A percentile compares a stretch with the other conserved stretches of the same genome.
These are phyloP conservation scores for Drosophila tani DNA, from an alignment of 1,140 invertebrate species.

Conservation along the genomic window DNA sequence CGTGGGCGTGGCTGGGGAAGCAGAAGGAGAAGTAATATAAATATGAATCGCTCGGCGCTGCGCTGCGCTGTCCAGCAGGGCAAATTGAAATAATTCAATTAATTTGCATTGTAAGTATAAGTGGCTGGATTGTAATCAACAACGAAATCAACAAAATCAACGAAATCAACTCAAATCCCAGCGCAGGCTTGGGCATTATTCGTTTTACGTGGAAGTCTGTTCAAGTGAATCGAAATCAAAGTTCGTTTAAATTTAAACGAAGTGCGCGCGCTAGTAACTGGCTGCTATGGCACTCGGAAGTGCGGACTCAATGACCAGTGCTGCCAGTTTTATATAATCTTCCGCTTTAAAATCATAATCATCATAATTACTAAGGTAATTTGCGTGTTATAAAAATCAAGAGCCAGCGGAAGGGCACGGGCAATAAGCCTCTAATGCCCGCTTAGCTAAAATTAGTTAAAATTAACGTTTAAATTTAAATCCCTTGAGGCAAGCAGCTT, in stretches of 20 bases:
- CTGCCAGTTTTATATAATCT: neutral
- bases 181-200: neutral
- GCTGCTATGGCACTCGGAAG: neutral
- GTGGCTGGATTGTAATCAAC: conserved; percentile 74
- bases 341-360: neutral
- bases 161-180: conserved; percentile 1
- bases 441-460: neutral
- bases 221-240: conserved; percentile 18
- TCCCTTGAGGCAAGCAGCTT: neutral
- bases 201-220: conserved; percentile 5
- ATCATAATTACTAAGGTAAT: neutral
- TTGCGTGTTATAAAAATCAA: neutral
- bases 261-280: neutral
- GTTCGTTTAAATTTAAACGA: conserved; percentile 9
- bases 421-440: neutral
- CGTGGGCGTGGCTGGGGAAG: conserved; percentile 1
- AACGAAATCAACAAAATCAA: conserved; percentile 37
- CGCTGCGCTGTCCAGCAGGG: conserved; percentile 16
- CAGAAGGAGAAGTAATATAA: conserved; percentile 33
- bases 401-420: neutral
- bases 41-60: conserved; percentile 24
- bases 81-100: conserved; percentile 83
- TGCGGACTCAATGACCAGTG: neutral
- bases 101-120: conserved; percentile 82
- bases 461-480: neutral